A percentile compares a stretch with the other conserved stretches of the same genome.
Evolutionary conservation across 2,113 vertebrate species (phyloP).

Genomic region (Gallinago media): DNA sequence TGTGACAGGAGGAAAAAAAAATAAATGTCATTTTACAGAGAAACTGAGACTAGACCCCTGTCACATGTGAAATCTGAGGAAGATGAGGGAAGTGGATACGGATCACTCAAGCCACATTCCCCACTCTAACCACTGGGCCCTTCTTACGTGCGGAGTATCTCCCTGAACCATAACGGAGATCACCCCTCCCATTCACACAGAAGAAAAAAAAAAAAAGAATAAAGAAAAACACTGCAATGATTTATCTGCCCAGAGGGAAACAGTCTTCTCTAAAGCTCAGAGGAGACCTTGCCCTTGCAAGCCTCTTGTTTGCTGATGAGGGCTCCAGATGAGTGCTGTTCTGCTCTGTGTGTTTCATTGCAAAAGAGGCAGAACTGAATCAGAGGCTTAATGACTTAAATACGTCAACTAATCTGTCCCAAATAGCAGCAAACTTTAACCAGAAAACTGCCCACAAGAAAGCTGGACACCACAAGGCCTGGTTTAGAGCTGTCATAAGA

Average conservation of each 20-base stretch:
- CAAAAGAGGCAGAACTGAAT: conserved; percentile 43
- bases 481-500: conserved; percentile 20
- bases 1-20: not conserved
- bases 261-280: conserved; percentile 50
- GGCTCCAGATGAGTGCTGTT: conserved; percentile 23
- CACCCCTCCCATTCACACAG: not conserved
- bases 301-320: conserved; percentile 63
- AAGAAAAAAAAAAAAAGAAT: conserved; percentile 54
- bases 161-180: conserved; percentile 18
- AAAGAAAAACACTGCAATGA: conserved; percentile 64
- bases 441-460: not conserved
- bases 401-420: not conserved
- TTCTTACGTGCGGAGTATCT: not conserved
- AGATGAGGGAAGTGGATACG: not conserved
- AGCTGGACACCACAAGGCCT: not conserved
- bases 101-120: conserved; percentile 15
- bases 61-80: conserved; percentile 18
- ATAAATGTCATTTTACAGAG: not conserved
- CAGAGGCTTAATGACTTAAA: conserved; percentile 30
- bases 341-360: not conserved
- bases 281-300: conserved; percentile 66
- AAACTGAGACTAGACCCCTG: not conserved
- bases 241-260: conserved; percentile 67
- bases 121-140: not conserved
- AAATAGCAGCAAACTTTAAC: conserved; percentile 7